A percentile compares a stretch with the other conserved stretches of the same genome.
phyloP scores from a whole-genome alignment of 2,888 invertebrate species.

The Mellilla xanthometata region DNA sequence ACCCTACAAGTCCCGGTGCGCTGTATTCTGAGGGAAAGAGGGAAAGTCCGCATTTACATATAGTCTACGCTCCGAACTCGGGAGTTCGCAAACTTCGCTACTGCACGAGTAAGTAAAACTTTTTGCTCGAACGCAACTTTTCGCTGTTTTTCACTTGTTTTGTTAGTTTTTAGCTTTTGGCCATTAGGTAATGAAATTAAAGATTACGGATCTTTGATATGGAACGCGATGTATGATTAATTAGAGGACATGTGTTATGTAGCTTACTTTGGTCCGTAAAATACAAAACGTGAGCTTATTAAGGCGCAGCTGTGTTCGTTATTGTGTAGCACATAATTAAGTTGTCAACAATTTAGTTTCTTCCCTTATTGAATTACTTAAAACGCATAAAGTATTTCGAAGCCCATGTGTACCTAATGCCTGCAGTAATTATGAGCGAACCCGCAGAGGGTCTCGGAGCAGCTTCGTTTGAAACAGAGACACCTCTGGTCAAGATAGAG shows the following conservation, averaged over 20 bases:
- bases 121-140: conserved; percentile 15
- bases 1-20: conserved; percentile 11
- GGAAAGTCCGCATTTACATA: conserved; percentile 23
- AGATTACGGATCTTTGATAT: not conserved
- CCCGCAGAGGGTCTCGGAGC: conserved; percentile 37
- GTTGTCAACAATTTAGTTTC: no score
- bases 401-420: not conserved
- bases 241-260: no score
- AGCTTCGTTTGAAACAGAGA: conserved; percentile 49
- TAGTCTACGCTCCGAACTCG: not conserved
- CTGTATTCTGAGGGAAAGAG: conserved; percentile 16
- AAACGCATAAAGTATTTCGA: no score
- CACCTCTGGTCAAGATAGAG: conserved; percentile 56
- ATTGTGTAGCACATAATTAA: no score
- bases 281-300: no score
- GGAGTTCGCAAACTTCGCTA: conserved; percentile 8
- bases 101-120: conserved; percentile 12
- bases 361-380: no score
- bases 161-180: conserved; percentile 12
- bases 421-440: conserved; percentile 66
- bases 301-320: no score
- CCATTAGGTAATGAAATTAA: conserved; percentile 11
- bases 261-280: no score
- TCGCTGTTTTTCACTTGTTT: conserved; percentile 8
- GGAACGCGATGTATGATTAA: not conserved